Evolutionary conservation across 2,113 vertebrate genomes (phyloP).

Genomic region (Equus przewalskii): DNA sequence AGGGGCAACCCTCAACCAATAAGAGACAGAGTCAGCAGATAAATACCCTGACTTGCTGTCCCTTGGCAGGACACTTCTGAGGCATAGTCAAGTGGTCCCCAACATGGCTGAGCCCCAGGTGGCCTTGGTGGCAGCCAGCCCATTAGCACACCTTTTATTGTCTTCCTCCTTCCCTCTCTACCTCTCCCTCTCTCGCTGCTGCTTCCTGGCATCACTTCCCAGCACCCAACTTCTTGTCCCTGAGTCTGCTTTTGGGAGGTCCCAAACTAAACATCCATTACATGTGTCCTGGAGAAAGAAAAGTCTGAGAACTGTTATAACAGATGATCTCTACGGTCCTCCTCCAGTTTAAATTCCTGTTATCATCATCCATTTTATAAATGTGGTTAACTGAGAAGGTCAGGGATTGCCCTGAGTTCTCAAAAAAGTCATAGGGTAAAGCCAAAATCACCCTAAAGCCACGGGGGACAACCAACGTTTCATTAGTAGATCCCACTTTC

Average conservation of each 20-base stretch:
- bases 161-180: background rate
- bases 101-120: background rate
- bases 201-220: background rate
- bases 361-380: background rate
- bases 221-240: background rate
- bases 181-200: background rate
- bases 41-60: background rate
- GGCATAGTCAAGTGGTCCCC: background rate
- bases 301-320: background rate
- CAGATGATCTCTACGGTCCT: background rate
- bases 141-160: background rate
- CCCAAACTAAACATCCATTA: background rate
- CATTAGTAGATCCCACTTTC: background rate
- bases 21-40: background rate
- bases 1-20: background rate
- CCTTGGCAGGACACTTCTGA: background rate
- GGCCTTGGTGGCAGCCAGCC: background rate
- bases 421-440: background rate
- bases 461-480: background rate
- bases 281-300: background rate
- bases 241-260: background rate
- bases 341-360: background rate
- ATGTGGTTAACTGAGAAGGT: background rate
- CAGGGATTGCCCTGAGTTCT: background rate
- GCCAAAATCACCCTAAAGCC: background rate